Percentiles rank a stretch among this genome's conserved stretches.
phyloP scores from a whole-genome alignment of 2,113 vertebrate species.

The Tachuris rubrigastra region DNA sequence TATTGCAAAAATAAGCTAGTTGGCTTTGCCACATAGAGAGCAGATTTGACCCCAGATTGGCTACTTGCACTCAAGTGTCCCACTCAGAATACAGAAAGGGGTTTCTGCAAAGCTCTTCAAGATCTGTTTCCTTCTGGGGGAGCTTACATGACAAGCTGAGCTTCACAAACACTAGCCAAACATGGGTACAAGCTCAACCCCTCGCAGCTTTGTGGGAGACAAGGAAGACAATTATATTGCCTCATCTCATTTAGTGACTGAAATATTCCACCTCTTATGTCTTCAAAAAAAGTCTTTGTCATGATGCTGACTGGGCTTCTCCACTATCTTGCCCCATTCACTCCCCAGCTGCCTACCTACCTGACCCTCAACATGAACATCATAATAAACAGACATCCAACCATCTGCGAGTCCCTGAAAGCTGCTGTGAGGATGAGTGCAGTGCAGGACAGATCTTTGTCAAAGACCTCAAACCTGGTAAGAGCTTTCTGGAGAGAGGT shows the following conservation, averaged over 20 bases:
- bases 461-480: fast-evolving
- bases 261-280: neutral
- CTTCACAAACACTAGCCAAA: neutral
- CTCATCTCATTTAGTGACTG: neutral
- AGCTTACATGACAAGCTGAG: neutral
- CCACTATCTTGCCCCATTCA: neutral
- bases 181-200: neutral
- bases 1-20: neutral
- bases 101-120: neutral
- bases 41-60: neutral
- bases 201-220: neutral
- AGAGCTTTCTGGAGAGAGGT: neutral
- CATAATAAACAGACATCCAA: fast-evolving
- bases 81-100: neutral
- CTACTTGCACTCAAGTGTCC: neutral
- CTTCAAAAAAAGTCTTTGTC: neutral
- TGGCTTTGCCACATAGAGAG: neutral
- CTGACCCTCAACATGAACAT: neutral
- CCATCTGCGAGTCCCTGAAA: neutral
- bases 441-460: neutral
- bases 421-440: neutral
- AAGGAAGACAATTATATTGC: neutral
- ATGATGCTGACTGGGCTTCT: neutral
- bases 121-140: neutral
- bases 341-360: fast-evolving